Conservation (phyloP, 2,113 vertebrate genomes). For the Sprattus sprattus region DNA sequence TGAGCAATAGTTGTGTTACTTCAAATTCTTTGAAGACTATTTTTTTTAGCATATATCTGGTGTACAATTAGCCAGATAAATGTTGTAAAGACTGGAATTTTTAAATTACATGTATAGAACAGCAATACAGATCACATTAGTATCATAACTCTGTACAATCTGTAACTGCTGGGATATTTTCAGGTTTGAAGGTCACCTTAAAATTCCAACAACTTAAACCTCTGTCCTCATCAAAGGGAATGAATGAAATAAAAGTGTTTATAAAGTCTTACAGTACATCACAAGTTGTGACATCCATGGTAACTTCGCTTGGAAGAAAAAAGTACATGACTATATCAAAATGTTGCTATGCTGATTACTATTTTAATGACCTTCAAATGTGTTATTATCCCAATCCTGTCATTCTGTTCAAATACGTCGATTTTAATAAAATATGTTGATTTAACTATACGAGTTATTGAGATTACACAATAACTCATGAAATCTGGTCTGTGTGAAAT, state of each 20-base stretch:
- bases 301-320: neutral
- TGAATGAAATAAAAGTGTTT: neutral
- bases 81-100: neutral
- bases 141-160: neutral
- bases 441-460: neutral
- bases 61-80: neutral
- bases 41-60: neutral
- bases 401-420: neutral
- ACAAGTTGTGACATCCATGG: neutral
- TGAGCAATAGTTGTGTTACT: neutral
- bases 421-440: neutral
- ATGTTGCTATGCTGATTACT: neutral
- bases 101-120: neutral
- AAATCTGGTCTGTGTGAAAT: neutral
- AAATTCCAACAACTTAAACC: neutral
- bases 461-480: neutral
- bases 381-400: neutral
- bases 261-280: neutral
- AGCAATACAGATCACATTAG: neutral
- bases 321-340: neutral
- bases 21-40: neutral
- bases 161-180: neutral
- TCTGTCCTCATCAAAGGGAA: neutral
- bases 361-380: neutral
- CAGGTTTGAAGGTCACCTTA: neutral